A percentile compares a stretch with the other conserved stretches of the same genome.
Conservation (phyloP, 64 coral and sea anemone species). For the Pocillopora damicornis region DNA sequence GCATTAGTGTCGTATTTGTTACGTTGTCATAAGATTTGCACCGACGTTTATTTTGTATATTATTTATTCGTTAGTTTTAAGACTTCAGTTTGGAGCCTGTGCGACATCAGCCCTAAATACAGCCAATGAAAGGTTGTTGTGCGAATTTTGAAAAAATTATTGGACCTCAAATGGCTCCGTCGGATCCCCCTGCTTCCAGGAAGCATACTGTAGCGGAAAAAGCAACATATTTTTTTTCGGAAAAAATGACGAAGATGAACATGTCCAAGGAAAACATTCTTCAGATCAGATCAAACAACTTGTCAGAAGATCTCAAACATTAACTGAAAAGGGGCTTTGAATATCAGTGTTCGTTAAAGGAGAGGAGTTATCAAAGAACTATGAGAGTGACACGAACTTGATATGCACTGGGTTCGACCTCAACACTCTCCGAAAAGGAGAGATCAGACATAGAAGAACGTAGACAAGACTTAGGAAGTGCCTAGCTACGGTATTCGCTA, state of each 20-base stretch:
- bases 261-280: not conserved
- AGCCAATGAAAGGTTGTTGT: not conserved
- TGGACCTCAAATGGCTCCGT: not conserved
- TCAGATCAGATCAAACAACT: not conserved
- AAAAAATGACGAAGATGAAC: not conserved
- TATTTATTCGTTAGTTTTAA: not conserved
- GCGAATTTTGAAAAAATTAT: not conserved
- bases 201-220: not conserved
- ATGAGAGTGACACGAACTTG: slow-evolving; percentile 6
- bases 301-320: not conserved
- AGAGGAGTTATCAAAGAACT: not conserved
- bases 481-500: not conserved
- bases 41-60: not conserved
- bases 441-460: slow-evolving; percentile 5
- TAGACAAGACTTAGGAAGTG: not conserved
- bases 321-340: slow-evolving; percentile 10
- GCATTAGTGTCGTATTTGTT: not conserved
- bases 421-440: not conserved
- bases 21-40: not conserved
- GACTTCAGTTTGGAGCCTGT: not conserved
- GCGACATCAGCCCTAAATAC: no score
- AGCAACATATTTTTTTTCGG: not conserved
- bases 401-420: slow-evolving; percentile 4
- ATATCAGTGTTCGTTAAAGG: not conserved
- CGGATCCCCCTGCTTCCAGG: not conserved